Evolutionary conservation across 92 coral and sea anemone genomes (phyloP).

Genomic region (Phenganax marumi): DNA sequence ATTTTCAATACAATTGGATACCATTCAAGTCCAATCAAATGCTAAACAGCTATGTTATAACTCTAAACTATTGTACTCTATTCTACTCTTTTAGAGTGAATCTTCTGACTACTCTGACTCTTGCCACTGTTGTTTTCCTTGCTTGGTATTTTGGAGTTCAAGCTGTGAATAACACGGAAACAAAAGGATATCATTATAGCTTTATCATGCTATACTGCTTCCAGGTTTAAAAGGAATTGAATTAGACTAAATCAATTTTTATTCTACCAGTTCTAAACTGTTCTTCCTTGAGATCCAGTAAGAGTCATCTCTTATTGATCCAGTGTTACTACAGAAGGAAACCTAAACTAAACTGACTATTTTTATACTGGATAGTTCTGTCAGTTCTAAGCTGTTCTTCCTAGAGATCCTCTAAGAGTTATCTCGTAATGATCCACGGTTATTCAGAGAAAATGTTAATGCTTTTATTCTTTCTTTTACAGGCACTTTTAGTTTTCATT

Average conservation of each 20-base stretch:
- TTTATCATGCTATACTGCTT: slow-evolving; percentile 28
- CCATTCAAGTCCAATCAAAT: neutral
- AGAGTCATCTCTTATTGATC: neutral
- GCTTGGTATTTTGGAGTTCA: slow-evolving; percentile 27
- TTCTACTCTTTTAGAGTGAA: slow-evolving; percentile 21
- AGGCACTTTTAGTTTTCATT: slow-evolving; percentile 41
- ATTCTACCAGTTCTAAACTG: neutral
- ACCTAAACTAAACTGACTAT: neutral
- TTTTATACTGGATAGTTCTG: neutral
- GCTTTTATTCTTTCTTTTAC: neutral
- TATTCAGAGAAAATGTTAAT: neutral
- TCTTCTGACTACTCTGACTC: slow-evolving; percentile 8
- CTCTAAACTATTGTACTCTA: neutral
- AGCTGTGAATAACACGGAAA: slow-evolving; percentile 31
- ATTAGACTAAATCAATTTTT: neutral
- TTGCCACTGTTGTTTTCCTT: slow-evolving; percentile 10
- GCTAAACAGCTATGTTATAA: neutral
- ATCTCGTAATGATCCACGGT: no score
- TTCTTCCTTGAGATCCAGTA: neutral
- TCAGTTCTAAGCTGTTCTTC: neutral
- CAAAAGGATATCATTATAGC: slow-evolving; percentile 42
- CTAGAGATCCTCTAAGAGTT: neutral
- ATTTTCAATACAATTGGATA: neutral
- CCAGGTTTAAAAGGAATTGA: slow-evolving; percentile 5
- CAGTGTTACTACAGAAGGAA: neutral